Evolutionary conservation across 2,797 vertebrate species (phyloP).

Genomic region (Tapera naevia): DNA sequence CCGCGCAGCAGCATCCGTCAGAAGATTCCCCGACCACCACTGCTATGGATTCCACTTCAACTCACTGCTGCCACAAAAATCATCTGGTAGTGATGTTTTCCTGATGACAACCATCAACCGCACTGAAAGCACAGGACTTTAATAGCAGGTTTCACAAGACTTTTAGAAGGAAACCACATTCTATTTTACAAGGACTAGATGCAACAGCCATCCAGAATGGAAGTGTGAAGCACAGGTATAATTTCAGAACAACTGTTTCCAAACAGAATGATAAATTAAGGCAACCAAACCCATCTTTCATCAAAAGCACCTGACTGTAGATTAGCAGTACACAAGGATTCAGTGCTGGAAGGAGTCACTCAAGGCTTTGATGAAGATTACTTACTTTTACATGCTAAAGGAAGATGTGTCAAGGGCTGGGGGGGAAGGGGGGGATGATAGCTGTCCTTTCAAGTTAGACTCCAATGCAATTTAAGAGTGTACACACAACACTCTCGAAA

Average conservation of each 20-base stretch:
- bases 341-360: neutral
- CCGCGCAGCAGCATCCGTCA: accelerated
- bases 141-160: neutral
- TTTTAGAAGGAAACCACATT: neutral
- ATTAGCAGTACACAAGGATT: neutral
- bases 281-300: neutral
- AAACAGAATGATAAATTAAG: neutral
- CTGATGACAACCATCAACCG: accelerated
- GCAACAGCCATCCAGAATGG: neutral
- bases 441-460: neutral
- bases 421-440: too few species aligned
- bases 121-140: neutral
- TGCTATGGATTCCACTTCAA: neutral
- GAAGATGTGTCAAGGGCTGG: accelerated
- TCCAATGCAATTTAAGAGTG: neutral
- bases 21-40: neutral
- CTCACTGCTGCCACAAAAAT: neutral
- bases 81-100: accelerated
- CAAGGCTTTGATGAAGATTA: neutral
- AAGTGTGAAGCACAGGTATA: neutral
- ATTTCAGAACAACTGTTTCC: neutral
- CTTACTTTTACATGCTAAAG: neutral
- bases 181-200: neutral
- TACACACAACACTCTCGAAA: neutral
- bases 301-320: neutral